Evolutionary conservation across 2,113 vertebrate species (phyloP), one percentile per base, ranked within the genome.

Genomic region (Chionis minor): DNA sequence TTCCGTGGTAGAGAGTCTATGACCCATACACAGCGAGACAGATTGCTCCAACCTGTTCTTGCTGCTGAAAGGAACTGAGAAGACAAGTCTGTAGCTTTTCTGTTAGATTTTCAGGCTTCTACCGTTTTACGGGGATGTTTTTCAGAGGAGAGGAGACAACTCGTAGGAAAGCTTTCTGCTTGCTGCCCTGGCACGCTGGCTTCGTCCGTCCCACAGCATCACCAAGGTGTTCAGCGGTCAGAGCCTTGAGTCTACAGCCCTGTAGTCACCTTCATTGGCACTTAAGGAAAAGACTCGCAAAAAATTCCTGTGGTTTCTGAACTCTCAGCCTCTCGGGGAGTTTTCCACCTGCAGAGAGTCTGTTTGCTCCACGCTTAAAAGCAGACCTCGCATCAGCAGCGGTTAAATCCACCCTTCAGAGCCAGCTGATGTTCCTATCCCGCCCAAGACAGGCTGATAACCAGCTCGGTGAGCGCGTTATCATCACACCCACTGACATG

Each of bases 391-490:
- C 66, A 35, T 3, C 8, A 33, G n/a, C 90, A 78, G 75, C 8
- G 58, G 30, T 70, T 79, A 70, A 67, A 70, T 24, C 69, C 51
- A 38, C 49, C 42, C 24, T 21, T 49, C 4, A 10, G 40, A 90
- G 80, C 32, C 92, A 35, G 73, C 38, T 69, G 72, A 30, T 16
- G 74, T 80, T 86, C 40, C 56, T 21, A 7, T 67, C 89, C 89
- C 21, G 6, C 75, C 88, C 81, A 4, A 71, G 84, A 33, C 86
- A 44, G 81, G 89, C 78, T 19, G 94, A 91, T 67, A 92, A 94
- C 33, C 10, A 20, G 91, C 82, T 10, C 7, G 18, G 56, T 12
- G 6, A 54, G 83, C 3, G 38, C 20, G 26, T 81, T 70, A 32
- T 74, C 78, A 15, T 66, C 70, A 19, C 66, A 10, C 45, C 80